Conservation (phyloP, 2,797 vertebrate species). For the Anas bahamensis region DNA sequence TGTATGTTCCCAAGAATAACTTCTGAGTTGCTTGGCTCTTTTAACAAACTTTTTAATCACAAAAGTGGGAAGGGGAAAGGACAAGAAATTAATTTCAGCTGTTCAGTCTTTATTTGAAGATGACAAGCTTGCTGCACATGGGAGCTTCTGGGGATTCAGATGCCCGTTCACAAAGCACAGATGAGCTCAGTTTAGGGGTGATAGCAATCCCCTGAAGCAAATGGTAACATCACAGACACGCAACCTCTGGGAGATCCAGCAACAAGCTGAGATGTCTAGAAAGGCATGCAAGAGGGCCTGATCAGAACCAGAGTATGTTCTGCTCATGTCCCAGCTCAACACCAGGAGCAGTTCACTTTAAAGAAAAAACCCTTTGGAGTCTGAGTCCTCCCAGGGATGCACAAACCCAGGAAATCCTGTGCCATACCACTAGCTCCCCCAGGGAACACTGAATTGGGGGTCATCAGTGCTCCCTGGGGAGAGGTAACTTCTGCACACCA, state of each 20-base stretch:
- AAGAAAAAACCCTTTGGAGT: neutral
- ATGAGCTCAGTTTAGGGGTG: neutral
- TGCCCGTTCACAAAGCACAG: rapidly evolving
- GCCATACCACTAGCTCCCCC: rapidly evolving
- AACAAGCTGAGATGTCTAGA: neutral
- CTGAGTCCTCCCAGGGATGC: neutral
- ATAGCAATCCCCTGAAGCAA: neutral
- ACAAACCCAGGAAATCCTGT: neutral
- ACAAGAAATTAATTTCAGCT: neutral
- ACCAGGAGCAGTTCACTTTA: neutral
- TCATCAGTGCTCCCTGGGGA: rapidly evolving
- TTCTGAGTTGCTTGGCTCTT: neutral
- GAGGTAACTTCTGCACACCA: rapidly evolving
- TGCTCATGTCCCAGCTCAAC: neutral
- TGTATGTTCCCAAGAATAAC: neutral
- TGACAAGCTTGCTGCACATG: neutral
- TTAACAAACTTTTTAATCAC: neutral
- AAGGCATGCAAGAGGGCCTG: neutral
- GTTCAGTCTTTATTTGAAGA: neutral
- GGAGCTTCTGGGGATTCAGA: neutral
- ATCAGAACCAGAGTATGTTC: neutral
- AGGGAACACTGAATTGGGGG: neutral
- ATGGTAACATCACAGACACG: neutral
- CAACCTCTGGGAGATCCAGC: neutral
- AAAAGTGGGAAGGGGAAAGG: neutral